Base-by-base conservation (phyloP, 2,797 vertebrate genomes). In the Erethizon dorsatum region DNA sequence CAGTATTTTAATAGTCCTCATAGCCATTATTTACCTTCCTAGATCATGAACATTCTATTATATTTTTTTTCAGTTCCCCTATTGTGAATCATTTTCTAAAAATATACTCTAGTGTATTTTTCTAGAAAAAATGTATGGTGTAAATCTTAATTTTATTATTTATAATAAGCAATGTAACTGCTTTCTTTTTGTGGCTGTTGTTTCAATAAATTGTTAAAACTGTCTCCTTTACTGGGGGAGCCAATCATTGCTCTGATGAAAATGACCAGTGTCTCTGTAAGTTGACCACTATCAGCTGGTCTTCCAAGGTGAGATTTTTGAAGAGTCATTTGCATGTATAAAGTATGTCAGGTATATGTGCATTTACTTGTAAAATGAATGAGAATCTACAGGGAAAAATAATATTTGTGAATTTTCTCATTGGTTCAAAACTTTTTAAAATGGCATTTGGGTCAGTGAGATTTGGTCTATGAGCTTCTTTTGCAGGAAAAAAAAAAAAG, bases 371-470 rank as follows among this genome's bases (percentile, higher is more conserved):
- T 52, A 88, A 91, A 52, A 28, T 73, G n/a, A 6, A 93, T 93
- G 47, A 52, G 8, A 28, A 59, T 88, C 24, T 63, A 71, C 14
- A 85, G 41, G 13, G 56, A 12, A 87, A 90, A 91, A 45, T 56
- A 22, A 2, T 89, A 86, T 61, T 88, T 83, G 6, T 54, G 54
- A 52, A 11, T 80, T 90, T 75, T 94, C 67, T 88, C 3, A 24
- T 93, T 87, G 73, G 15, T 73, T 90, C 47, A 85, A 17, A 59
- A 50, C 73, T 77, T 90, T 89, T 95, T 26, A 24, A 57, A 79
- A 69, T 82, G 37, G 33, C 31, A 41, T 89, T 90, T 54, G 31
- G 20, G 15, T 18, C 37, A 85, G 18, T 57, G 54, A 91, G 54
- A 83, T 82, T 91, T 56, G 89, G 1, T 57, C 6, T 31, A 73